A percentile compares a stretch with the other conserved stretches of the same genome.
These are phyloP conservation scores for Cyclura pinguis DNA, from an alignment of 2,797 vertebrate species.

Conservation along the genomic window DNA sequence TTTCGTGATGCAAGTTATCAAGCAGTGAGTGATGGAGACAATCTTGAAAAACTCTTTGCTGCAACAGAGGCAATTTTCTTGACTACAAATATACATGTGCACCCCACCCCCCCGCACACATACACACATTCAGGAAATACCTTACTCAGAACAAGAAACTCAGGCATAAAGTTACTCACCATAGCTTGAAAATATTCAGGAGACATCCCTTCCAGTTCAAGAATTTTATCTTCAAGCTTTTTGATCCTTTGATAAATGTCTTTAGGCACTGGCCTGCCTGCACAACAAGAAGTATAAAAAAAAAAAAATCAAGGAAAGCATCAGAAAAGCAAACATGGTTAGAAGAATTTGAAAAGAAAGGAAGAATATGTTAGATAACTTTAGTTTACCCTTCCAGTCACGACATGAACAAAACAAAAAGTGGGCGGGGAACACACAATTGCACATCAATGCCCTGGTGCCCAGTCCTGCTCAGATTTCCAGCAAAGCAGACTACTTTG, in stretches of 20 bases:
- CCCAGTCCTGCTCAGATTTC: not conserved
- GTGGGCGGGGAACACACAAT: not conserved
- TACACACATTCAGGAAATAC: not conserved
- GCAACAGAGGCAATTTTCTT: not conserved
- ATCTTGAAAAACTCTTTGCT: not conserved
- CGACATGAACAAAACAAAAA: conserved; percentile 10
- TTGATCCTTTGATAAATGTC: conserved; percentile 97
- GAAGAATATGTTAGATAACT: not conserved
- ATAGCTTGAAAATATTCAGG: conserved; percentile 96
- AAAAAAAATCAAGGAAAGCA: conserved; percentile 35
- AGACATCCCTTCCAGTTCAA: conserved; percentile 97
- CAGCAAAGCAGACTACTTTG: not conserved
- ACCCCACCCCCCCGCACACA: not conserved
- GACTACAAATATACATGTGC: not conserved
- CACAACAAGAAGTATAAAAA: conserved; percentile 40
- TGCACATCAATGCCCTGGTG: not conserved
- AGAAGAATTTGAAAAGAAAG: not conserved
- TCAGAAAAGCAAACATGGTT: conserved; percentile 22
- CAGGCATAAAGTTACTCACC: conserved; percentile 82
- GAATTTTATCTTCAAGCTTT: conserved; percentile 96
- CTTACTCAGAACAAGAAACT: not conserved
- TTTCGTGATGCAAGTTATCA: not conserved
- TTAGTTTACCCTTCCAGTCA: conserved; percentile 13
- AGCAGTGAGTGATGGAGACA: not conserved
- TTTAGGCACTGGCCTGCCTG: conserved; percentile 92